A percentile compares a stretch with the other conserved stretches of the same genome.
phyloP scores from a whole-genome alignment of 2,113 vertebrate genomes.

The Prionailurus bengalensis region DNA sequence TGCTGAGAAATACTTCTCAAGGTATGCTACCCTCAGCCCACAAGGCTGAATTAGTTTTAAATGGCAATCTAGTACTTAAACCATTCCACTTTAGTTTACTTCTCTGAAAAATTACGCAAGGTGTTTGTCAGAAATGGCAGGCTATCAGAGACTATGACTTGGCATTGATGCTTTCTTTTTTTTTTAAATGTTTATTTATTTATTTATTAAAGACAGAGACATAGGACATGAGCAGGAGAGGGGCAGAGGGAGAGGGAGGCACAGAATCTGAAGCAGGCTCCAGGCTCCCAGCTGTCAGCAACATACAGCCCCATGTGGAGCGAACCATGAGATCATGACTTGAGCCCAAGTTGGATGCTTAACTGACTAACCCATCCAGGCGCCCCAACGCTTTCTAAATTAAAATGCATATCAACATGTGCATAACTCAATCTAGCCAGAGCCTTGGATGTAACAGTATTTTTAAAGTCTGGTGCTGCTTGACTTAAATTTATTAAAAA shows the following conservation, averaged over 20 bases:
- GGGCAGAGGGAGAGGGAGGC: too few species aligned
- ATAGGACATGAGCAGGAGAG: too few species aligned
- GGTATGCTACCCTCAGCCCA: conserved; percentile 2
- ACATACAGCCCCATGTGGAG: too few species aligned
- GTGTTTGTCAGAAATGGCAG: conserved; percentile 65
- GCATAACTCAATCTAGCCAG: conserved; percentile 35
- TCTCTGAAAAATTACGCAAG: conserved; percentile 46
- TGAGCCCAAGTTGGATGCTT: too few species aligned
- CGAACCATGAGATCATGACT: too few species aligned
- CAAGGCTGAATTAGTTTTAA: conserved; percentile 59
- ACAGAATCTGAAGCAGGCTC: too few species aligned
- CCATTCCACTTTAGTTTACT: conserved; percentile 65
- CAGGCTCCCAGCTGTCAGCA: too few species aligned
- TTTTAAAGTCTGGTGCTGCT: background rate
- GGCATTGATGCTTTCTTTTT: background rate
- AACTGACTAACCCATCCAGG: too few species aligned
- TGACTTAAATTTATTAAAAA: conserved; percentile 64
- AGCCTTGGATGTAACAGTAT: background rate
- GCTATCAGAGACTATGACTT: conserved; percentile 53
- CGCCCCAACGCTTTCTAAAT: conserved; percentile 20
- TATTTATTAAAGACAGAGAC: too few species aligned
- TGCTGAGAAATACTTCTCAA: background rate
- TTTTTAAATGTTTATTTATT: too few species aligned
- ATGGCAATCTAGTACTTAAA: conserved; percentile 62
- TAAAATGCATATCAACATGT: conserved; percentile 48